Percentiles rank a stretch among this genome's conserved stretches.
These are phyloP conservation scores for Lophius americanus DNA, from an alignment of 2,797 vertebrate genomes.

Conservation along the genomic window DNA sequence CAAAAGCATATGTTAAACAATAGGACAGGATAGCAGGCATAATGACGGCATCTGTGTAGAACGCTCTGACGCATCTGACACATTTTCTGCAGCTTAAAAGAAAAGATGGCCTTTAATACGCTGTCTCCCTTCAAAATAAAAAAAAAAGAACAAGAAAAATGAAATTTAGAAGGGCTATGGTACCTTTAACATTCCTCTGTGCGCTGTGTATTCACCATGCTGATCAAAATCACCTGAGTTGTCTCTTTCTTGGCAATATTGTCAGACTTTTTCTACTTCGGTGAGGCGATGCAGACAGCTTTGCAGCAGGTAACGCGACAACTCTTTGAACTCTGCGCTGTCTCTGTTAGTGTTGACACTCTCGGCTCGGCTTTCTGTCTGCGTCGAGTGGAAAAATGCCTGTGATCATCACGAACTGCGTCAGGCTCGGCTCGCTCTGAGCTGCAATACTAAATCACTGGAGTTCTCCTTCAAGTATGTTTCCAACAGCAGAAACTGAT, in stretches of 20 bases:
- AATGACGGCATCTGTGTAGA: too few relatives aligned
- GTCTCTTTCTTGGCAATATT: background rate
- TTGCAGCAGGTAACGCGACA: background rate
- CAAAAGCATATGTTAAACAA: too few relatives aligned
- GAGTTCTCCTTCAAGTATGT: too few relatives aligned
- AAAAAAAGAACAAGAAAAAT: too few relatives aligned
- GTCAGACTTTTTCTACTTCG: background rate
- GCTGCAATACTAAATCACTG: background rate
- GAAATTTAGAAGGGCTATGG: too few relatives aligned
- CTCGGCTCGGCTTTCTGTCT: background rate
- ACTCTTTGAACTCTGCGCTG: background rate
- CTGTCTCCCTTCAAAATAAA: too few relatives aligned
- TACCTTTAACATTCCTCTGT: too few relatives aligned
- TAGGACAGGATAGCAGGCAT: too few relatives aligned
- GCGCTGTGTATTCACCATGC: too few relatives aligned
- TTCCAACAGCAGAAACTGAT: background rate
- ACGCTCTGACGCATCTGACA: too few relatives aligned
- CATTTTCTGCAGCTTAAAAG: too few relatives aligned
- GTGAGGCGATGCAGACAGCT: background rate
- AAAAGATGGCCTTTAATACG: too few relatives aligned
- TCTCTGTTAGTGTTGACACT: background rate
- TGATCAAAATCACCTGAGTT: background rate
- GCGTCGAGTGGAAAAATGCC: background rate
- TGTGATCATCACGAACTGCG: background rate
- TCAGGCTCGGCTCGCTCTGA: background rate